Evolutionary conservation across 2,113 vertebrate species (phyloP).

Genomic region (Salminus brasiliensis): DNA sequence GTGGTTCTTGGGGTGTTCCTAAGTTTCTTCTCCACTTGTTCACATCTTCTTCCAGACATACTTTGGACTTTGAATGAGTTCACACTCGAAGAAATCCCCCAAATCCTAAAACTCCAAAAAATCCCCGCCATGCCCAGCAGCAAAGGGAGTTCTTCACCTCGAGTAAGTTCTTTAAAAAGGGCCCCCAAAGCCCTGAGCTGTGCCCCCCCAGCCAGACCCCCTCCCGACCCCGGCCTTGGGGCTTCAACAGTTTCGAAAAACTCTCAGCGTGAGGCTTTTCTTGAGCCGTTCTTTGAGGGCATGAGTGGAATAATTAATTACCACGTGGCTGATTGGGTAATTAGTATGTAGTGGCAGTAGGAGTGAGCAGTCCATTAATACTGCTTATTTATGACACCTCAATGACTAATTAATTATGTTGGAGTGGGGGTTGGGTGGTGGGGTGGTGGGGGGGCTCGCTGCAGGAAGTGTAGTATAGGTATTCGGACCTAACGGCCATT

Average conservation of each 20-base stretch:
- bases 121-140: background rate
- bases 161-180: background rate
- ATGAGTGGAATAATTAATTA: constrained; percentile 65
- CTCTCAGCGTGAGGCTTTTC: constrained; percentile 10
- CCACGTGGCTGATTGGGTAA: constrained; percentile 65
- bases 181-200: background rate
- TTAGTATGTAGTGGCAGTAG: constrained; percentile 70
- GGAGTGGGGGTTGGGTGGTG: constrained; percentile 66
- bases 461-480: constrained; percentile 67
- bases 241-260: background rate
- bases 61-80: no score
- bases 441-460: constrained; percentile 65
- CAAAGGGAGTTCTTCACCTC: background rate
- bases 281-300: background rate
- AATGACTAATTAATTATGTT: constrained; percentile 70
- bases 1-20: no score
- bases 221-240: background rate
- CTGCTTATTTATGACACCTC: constrained; percentile 72
- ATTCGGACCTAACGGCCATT: constrained; percentile 58
- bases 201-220: background rate
- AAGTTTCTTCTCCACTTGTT: no score
- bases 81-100: no score
- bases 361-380: constrained; percentile 70
- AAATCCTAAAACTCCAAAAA: no score
- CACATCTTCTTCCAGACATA: no score